phyloP scores from a whole-genome alignment of 2,797 vertebrate species.

The Enteromius mattozi region DNA sequence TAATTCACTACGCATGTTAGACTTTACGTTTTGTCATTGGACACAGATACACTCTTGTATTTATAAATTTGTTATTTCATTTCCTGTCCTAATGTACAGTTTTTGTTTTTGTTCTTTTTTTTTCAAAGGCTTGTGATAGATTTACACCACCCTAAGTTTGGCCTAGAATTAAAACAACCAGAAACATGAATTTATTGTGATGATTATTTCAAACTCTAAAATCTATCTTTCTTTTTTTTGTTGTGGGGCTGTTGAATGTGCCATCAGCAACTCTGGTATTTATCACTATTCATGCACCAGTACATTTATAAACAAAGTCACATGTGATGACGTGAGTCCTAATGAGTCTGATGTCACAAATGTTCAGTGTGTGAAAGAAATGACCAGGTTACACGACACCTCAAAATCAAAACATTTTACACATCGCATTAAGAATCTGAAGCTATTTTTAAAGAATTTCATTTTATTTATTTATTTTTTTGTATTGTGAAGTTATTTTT shows the following conservation, averaged over 20 bases:
- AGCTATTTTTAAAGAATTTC: neutral
- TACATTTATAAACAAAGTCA: constrained; percentile 51
- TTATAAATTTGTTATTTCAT: constrained; percentile 88
- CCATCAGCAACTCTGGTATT: neutral
- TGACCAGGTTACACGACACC: no score
- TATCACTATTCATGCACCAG: constrained; percentile 40
- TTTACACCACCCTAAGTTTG: constrained; percentile 91
- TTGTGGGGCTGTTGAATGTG: neutral
- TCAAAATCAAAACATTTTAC: neutral
- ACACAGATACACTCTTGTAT: constrained; percentile 87
- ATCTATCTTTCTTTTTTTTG: neutral
- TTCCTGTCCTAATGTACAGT: constrained; percentile 88
- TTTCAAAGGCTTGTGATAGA: constrained; percentile 91
- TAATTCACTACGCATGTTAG: constrained; percentile 85
- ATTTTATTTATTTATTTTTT: neutral
- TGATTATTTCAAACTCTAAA: neutral
- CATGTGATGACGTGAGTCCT: constrained; percentile 49
- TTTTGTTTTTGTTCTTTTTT: constrained; percentile 82
- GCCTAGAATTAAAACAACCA: constrained; percentile 88
- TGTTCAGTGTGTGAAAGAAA: constrained; percentile 25
- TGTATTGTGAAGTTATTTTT: neutral
- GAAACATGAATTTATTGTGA: constrained; percentile 57
- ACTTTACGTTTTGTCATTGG: constrained; percentile 83
- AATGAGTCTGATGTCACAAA: constrained; percentile 60
- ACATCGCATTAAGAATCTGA: neutral